Evolutionary conservation across 2,888 invertebrate species (phyloP), one percentile per base, ranked within the genome.

Genomic region (Diadegma fenestrale): DNA sequence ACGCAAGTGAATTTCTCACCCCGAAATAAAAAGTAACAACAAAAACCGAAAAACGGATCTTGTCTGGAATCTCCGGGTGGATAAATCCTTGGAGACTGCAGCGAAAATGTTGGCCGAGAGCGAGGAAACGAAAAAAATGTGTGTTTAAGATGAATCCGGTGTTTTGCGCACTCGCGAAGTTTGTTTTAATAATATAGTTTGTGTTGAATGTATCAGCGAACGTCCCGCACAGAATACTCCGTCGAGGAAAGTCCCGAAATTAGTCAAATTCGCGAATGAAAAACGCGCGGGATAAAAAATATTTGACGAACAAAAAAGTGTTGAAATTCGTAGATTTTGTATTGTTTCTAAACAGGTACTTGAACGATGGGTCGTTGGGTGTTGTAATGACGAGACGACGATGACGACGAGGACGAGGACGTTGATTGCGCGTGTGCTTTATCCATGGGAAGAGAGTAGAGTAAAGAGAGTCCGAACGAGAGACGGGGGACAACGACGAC

Each of bases 91-190:
- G 33, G 2, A 5, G 19, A 22, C 37, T 66, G 2, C 37, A 7
- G 12, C 22, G 64, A 1, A 10, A 64, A 64, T 41, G 10, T 41
- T 66, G 6, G 37, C 19, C n/a, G 33, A 22, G n/a, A 22, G 22
- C 68, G 45, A 26, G 43, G n/a, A 58, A 58, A 58, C 22, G 26
- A 26, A 58, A 26, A 58, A 4, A n/a, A n/a, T n/a, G 2, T 22
- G 54, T 26, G 22, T 54, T 10, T 54, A 54, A 54, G 26, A n/a
- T n/a, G n/a, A 14, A 14, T 58, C 58, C 58, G 58, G 26, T 64
- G 33, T 64, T 7, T n/a, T 10, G 64, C 37, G 64, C 64, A 64
- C 64, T 64, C 64, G 64, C 64, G 64, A 69, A 17, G 45, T 69
- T 17, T 48, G 14, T 58, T 26, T 26, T 58, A 26, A 26, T 14